Percentiles rank a stretch among this genome's conserved stretches.
phyloP scores from a whole-genome alignment of 2,797 vertebrate species.

The Eulemur albifrons region DNA sequence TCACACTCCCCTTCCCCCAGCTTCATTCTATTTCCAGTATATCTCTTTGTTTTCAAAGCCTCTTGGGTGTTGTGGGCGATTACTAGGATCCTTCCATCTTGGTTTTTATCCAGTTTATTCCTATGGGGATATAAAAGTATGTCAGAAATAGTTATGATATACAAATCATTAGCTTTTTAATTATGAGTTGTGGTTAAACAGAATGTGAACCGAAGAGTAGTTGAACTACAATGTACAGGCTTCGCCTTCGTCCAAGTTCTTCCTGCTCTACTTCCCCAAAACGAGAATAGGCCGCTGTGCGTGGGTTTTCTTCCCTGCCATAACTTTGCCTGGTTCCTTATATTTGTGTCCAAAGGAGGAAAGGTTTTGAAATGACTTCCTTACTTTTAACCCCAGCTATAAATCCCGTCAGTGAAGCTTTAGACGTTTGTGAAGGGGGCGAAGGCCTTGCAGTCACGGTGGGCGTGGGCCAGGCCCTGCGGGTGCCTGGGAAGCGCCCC shows the following conservation, averaged over 20 bases:
- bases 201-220: background rate
- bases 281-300: background rate
- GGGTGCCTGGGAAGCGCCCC: fast-evolving
- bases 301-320: background rate
- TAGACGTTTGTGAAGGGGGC: background rate
- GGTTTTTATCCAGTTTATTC: slow-evolving; percentile 41
- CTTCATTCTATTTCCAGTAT: slow-evolving; percentile 42
- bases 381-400: background rate
- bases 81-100: slow-evolving; percentile 44
- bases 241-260: background rate
- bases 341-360: slow-evolving; percentile 42
- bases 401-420: background rate
- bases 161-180: slow-evolving; percentile 25
- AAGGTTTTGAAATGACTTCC: slow-evolving; percentile 50
- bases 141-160: slow-evolving; percentile 33
- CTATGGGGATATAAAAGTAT: slow-evolving; percentile 55
- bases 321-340: slow-evolving; percentile 62
- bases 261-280: slow-evolving; percentile 47
- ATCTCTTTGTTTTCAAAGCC: slow-evolving; percentile 56
- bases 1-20: background rate
- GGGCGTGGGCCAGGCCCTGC: fast-evolving
- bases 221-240: background rate
- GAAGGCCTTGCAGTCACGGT: background rate
- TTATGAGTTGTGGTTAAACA: slow-evolving; percentile 40
- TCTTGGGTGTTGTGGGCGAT: slow-evolving; percentile 56